phyloP scores from a whole-genome alignment of 2,797 vertebrate species.

The Tolypeutes matacus region DNA sequence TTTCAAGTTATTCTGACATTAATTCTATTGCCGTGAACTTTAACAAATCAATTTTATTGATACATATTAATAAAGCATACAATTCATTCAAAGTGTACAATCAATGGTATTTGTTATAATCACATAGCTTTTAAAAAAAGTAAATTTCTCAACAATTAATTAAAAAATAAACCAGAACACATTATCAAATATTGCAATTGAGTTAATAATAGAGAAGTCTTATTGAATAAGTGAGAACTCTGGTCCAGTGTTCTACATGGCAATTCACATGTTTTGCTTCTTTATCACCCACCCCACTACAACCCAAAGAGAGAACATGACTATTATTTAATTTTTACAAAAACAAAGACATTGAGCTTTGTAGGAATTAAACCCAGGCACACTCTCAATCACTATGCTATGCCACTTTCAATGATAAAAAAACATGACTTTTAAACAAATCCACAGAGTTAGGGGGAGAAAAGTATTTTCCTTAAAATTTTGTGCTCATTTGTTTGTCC shows the following conservation, averaged over 20 bases:
- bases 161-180: neutral
- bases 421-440: conserved; percentile 13
- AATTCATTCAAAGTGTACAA: no score
- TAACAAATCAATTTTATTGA: no score
- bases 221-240: neutral
- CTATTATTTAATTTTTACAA: neutral
- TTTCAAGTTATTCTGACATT: neutral
- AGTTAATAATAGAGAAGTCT: neutral
- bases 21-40: no score
- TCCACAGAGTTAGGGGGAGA: neutral
- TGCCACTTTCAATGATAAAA: neutral
- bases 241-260: neutral
- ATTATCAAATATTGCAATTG: neutral
- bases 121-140: neutral
- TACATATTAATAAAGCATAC: no score
- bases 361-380: neutral
- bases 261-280: neutral
- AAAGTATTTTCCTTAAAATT: neutral
- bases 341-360: neutral
- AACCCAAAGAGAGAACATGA: neutral
- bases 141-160: neutral
- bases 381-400: neutral
- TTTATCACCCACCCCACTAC: neutral
- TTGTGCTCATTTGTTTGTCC: conserved; percentile 24
- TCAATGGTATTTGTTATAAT: no score